These are phyloP conservation scores for Lysiphlebus fabarum DNA, from an alignment of 1,140 invertebrate species.

Conservation along the genomic window DNA sequence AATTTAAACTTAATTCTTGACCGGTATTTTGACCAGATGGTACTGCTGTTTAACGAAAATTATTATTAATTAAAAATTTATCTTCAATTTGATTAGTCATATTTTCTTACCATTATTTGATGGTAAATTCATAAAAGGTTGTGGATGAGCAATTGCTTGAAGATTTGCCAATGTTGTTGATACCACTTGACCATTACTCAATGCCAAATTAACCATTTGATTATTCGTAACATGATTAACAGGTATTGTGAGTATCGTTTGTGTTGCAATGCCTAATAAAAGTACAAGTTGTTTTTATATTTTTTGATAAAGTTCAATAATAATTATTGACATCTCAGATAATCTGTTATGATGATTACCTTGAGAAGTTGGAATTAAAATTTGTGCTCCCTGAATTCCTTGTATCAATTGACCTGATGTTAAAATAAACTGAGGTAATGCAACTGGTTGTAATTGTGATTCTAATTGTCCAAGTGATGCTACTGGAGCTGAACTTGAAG, in stretches of 20 bases:
- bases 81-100: neutral
- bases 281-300: neutral
- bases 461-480: slow-evolving; percentile 58
- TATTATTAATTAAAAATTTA: no score
- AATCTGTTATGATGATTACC: slow-evolving; percentile 61
- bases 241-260: slow-evolving; percentile 91
- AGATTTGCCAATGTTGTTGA: slow-evolving; percentile 80
- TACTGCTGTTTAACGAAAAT: slow-evolving; percentile 33
- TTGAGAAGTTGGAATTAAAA: slow-evolving; percentile 91
- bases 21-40: slow-evolving; percentile 56
- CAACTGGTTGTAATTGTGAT: slow-evolving; percentile 65
- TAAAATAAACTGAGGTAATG: slow-evolving; percentile 85
- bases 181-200: slow-evolving; percentile 78
- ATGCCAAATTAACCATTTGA: slow-evolving; percentile 76
- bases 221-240: slow-evolving; percentile 79
- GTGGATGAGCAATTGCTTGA: slow-evolving; percentile 73
- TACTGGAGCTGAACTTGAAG: slow-evolving; percentile 51
- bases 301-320: neutral
- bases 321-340: no score
- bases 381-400: slow-evolving; percentile 87
- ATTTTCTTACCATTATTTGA: slow-evolving; percentile 51
- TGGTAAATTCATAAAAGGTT: slow-evolving; percentile 61
- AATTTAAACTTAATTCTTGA: slow-evolving; percentile 57
- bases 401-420: slow-evolving; percentile 87
- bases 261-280: slow-evolving; percentile 81